phyloP scores from a whole-genome alignment of 2,797 vertebrate genomes.

The Coregonus ussuriensis region DNA sequence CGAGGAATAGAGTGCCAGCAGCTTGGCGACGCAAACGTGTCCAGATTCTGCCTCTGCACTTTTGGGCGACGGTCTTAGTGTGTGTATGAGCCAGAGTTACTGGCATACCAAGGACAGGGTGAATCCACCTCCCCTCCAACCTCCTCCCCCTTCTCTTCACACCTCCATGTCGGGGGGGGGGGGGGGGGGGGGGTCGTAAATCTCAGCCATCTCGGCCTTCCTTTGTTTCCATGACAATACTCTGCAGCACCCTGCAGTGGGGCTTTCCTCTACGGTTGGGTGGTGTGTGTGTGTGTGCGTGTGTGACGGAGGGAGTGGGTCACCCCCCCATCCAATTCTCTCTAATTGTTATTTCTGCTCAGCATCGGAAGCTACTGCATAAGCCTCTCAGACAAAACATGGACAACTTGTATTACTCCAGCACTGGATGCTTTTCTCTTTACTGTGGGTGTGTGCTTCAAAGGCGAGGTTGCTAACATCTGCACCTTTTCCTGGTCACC shows the following conservation, averaged over 20 bases:
- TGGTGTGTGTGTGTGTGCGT: background rate
- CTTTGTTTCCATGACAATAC: conserved; percentile 78
- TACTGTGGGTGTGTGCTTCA: conserved; percentile 32
- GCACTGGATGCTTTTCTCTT: background rate
- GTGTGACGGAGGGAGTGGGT: background rate
- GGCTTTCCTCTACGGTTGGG: conserved; percentile 37
- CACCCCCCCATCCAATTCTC: conserved; percentile 12
- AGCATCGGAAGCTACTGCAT: background rate
- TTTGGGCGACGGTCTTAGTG: background rate
- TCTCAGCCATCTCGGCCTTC: conserved; percentile 54
- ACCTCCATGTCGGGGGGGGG: conserved; percentile 39
- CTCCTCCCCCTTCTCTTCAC: conserved; percentile 23
- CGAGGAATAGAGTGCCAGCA: conserved; percentile 25
- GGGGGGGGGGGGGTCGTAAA: conserved; percentile 34
- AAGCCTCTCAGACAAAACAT: too few relatives aligned
- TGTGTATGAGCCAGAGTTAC: conserved; percentile 50
- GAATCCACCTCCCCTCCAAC: conserved; percentile 9
- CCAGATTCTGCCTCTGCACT: conserved; percentile 23
- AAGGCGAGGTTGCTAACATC: background rate
- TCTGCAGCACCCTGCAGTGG: conserved; percentile 56
- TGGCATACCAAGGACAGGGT: conserved; percentile 43
- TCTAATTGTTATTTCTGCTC: background rate
- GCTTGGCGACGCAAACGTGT: background rate
- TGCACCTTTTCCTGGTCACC: background rate
- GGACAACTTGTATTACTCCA: too few relatives aligned